Evolutionary conservation across 1,140 invertebrate genomes (phyloP).

Genomic region (Leguminivora glycinivorella): DNA sequence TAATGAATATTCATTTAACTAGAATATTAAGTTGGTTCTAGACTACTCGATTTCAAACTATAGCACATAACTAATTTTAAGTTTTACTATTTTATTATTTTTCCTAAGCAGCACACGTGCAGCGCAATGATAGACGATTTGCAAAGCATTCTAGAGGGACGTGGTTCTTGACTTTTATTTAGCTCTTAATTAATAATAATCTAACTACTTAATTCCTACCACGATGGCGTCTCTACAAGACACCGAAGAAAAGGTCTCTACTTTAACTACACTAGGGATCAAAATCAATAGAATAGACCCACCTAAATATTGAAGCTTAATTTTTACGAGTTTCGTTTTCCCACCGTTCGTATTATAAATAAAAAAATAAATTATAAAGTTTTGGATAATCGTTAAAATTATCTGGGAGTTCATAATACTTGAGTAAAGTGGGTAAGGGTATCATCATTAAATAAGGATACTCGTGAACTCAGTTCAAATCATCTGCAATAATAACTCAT

Average conservation of each 20-base stretch:
- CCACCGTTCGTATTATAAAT: background rate
- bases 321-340: background rate
- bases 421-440: background rate
- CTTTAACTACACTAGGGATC: background rate
- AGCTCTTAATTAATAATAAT: background rate
- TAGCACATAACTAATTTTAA: background rate
- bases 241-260: background rate
- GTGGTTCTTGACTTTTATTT: background rate
- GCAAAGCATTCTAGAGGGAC: background rate
- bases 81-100: background rate
- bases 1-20: constrained; percentile 7
- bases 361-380: background rate
- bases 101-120: no score
- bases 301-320: background rate
- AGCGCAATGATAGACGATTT: background rate
- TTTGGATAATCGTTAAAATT: background rate
- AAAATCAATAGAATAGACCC: background rate
- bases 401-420: background rate
- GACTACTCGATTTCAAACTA: background rate
- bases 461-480: background rate
- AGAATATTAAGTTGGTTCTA: background rate
- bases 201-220: background rate
- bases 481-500: background rate
- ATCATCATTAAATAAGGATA: constrained; percentile 6
- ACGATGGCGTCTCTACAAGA: background rate